Base-by-base conservation (phyloP, 2,113 vertebrate genomes). In the Neolamprologus variostigma region DNA sequence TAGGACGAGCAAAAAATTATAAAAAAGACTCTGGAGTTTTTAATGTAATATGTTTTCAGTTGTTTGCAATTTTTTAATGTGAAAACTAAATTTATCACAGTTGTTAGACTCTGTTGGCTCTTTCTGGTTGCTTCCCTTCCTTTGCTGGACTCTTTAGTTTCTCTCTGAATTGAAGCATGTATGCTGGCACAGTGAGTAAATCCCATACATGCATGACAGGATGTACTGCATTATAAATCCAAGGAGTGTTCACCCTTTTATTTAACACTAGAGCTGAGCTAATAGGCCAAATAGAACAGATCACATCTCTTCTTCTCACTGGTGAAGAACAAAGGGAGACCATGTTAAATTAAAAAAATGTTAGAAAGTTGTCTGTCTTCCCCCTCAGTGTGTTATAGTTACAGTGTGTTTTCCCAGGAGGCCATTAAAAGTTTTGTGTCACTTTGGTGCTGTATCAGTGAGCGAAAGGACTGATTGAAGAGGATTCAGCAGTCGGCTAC, bases 1-100 rank as follows among this genome's bases (percentile, higher is more conserved):
- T 99, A 91, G 28, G 89, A 47, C 9, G 16, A 47, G 9, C 13
- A n/a, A 31, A 76, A 76, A 76, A 5, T 12, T 71, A 51, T 16
- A 3, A 6, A 68, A 68, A 42, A 37, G 9, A 50, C 9, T n/a
- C 23, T 12, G 17, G 37, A 40, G 40, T 61, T 42, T 57, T 26
- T 26, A 73, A 23, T 42, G 13, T 4, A 23, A 71, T 6, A 71
- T 42, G n/a, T 42, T 45, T 42, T 50, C 16, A 28, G 23, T 26
- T 76, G 23, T 26, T 17, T 26, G 13, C 23, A 12, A 12, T 47
- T 50, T 78, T 50, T 50, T 31, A 50, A 50, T 31, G 42, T 31
- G 2, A 78, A 50, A 50, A 1, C 23, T 78, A 45, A 12, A 19
- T 78, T 28, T 50, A 47, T 47, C 42, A 28, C 71, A 28, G 14